A percentile compares a stretch with the other conserved stretches of the same genome.
Evolutionary conservation across 2,113 vertebrate genomes (phyloP).

Genomic region (Sceloporus undulatus): DNA sequence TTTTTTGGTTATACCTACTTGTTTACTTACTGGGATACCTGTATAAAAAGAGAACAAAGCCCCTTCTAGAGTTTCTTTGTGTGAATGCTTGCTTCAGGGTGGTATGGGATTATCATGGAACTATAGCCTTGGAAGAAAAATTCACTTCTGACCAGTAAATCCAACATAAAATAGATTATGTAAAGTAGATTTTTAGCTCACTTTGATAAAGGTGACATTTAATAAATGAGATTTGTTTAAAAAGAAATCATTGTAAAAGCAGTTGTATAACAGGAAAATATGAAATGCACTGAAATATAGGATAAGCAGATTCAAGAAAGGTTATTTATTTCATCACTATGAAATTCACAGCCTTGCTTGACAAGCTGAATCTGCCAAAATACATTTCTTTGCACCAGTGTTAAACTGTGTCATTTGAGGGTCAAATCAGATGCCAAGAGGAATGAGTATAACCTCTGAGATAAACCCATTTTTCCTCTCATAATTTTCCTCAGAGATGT

Average conservation of each 20-base stretch:
- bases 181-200: not conserved
- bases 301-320: not conserved
- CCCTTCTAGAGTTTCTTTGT: not conserved
- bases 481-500: not conserved
- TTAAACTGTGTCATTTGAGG: not conserved
- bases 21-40: slow-evolving; percentile 3
- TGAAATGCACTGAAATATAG: not conserved
- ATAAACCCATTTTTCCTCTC: too few relatives aligned
- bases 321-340: too few relatives aligned
- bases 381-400: not conserved
- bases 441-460: too few relatives aligned
- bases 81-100: not conserved
- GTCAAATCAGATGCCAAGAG: not conserved
- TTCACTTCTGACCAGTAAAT: not conserved
- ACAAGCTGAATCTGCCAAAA: not conserved
- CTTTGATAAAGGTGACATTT: not conserved
- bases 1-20: not conserved
- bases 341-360: not conserved
- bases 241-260: too few relatives aligned
- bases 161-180: not conserved
- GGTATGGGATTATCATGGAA: not conserved
- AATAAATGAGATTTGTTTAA: not conserved
- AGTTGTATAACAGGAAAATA: not conserved
- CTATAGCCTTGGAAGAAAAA: not conserved
- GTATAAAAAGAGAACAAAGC: not conserved